These are phyloP conservation scores for Tetheella fluctuosa DNA, from an alignment of 2,888 invertebrate species.

Conservation along the genomic window DNA sequence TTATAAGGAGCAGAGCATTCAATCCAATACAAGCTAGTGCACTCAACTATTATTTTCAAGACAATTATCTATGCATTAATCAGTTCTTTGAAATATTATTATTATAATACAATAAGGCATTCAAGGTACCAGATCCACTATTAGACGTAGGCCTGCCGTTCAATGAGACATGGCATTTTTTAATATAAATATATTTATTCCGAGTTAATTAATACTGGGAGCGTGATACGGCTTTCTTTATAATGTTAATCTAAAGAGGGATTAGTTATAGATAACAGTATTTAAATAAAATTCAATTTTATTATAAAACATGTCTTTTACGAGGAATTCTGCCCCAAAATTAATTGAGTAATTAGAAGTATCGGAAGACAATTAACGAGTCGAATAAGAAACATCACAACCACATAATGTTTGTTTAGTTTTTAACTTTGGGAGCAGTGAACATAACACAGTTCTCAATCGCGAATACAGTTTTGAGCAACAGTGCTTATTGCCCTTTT, in stretches of 20 bases:
- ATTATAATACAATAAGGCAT: conserved; percentile 12
- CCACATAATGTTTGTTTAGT: conserved; percentile 64
- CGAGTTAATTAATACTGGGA: conserved; percentile 53
- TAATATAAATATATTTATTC: conserved; percentile 23
- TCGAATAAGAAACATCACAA: conserved; percentile 70
- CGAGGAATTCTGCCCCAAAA: conserved; percentile 79
- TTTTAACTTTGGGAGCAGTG: conserved; percentile 52
- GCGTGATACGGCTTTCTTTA: conserved; percentile 52
- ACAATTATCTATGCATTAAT: conserved; percentile 14
- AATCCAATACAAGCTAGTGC: background rate
- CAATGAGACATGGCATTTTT: conserved; percentile 18
- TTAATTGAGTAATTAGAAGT: conserved; percentile 58
- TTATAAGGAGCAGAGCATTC: background rate
- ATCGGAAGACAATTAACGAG: conserved; percentile 74
- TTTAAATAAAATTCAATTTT: conserved; percentile 51
- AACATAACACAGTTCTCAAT: conserved; percentile 30
- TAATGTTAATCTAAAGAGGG: conserved; percentile 47
- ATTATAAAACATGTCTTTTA: conserved; percentile 75
- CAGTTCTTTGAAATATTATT: conserved; percentile 9
- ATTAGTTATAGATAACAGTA: conserved; percentile 56
- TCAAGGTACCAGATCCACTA: background rate
- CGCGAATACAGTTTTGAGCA: conserved; percentile 48
- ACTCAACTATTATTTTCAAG: background rate
- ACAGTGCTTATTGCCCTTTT: conserved; percentile 72
- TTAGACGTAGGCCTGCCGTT: conserved; percentile 10